These are phyloP conservation scores for Pseudomyrmex concolor DNA, from an alignment of 1,140 invertebrate species.

Conservation along the genomic window DNA sequence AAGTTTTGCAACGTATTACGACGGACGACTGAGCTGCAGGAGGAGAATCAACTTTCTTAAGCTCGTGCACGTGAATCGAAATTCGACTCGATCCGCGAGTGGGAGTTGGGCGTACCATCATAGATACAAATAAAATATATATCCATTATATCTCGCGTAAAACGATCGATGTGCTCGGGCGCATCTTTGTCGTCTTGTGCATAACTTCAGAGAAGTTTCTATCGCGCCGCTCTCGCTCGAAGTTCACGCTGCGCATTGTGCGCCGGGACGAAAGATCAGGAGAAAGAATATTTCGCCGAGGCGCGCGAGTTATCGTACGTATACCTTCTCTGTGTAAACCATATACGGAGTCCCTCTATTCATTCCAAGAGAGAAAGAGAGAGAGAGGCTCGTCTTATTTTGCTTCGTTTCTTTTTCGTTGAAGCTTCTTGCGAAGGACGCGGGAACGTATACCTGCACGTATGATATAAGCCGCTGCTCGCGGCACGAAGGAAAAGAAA, in stretches of 20 bases:
- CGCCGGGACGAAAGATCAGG: not conserved
- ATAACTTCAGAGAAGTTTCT: constrained; percentile 35
- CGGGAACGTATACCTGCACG: not conserved
- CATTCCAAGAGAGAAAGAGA: not conserved
- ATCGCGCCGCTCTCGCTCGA: constrained; percentile 26
- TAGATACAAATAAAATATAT: constrained; percentile 39
- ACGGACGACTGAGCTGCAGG: not conserved
- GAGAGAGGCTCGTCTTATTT: constrained; percentile 38
- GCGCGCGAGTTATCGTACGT: constrained; percentile 58
- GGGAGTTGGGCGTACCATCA: not conserved
- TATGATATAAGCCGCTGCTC: not conserved
- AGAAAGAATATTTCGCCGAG: constrained; percentile 18
- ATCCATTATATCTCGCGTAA: constrained; percentile 8
- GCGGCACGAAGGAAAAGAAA: not conserved
- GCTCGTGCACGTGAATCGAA: constrained; percentile 21
- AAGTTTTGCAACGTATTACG: constrained; percentile 17
- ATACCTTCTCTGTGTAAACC: constrained; percentile 34
- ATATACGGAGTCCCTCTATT: constrained; percentile 49
- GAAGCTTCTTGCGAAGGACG: constrained; percentile 49
- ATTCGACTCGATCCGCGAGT: constrained; percentile 25
- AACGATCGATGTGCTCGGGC: not conserved
- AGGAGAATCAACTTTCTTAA: not conserved
- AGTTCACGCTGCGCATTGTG: constrained; percentile 5
- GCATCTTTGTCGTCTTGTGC: not conserved
- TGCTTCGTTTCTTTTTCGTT: constrained; percentile 21